Percentiles rank a stretch among this genome's conserved stretches.
These are phyloP conservation scores for Aspidoscelis tigris DNA, from an alignment of 2,113 vertebrate genomes.

Conservation along the genomic window DNA sequence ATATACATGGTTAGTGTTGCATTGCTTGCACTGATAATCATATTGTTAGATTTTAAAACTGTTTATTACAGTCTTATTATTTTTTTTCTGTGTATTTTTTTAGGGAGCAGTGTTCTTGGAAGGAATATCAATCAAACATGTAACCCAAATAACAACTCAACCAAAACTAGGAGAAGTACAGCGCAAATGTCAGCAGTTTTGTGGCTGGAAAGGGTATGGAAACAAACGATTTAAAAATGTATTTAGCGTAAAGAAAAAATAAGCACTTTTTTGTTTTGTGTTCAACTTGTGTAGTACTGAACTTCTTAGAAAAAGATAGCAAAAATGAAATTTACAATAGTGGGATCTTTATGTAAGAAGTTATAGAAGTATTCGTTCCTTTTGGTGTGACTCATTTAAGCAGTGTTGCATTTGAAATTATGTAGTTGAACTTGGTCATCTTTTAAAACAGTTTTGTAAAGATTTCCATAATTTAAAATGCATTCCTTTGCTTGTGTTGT, in stretches of 20 bases:
- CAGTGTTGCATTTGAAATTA: not conserved
- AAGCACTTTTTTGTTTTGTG: not conserved
- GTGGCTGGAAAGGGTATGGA: constrained; percentile 93
- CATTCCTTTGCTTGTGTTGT: not conserved
- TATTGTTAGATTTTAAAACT: constrained; percentile 1
- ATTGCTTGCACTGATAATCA: not conserved
- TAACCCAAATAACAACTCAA: constrained; percentile 90
- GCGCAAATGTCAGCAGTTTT: constrained; percentile 92
- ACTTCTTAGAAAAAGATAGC: constrained; percentile 12
- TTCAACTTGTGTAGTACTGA: not conserved
- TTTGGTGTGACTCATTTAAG: not conserved
- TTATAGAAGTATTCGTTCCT: not conserved
- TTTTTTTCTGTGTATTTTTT: constrained; percentile 32
- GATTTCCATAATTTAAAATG: not conserved
- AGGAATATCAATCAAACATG: constrained; percentile 89
- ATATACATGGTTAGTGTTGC: too few relatives aligned
- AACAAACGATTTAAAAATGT: constrained; percentile 36
- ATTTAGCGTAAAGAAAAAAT: constrained; percentile 20
- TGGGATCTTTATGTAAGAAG: not conserved
- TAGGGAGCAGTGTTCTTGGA: constrained; percentile 96
- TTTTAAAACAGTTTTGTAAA: not conserved
- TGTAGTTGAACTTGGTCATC: not conserved
- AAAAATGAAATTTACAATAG: not conserved
- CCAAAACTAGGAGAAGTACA: constrained; percentile 92
- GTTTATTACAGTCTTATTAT: constrained; percentile 30